Evolutionary conservation across 2,113 vertebrate genomes (phyloP).

Genomic region (Myotis brandtii): DNA sequence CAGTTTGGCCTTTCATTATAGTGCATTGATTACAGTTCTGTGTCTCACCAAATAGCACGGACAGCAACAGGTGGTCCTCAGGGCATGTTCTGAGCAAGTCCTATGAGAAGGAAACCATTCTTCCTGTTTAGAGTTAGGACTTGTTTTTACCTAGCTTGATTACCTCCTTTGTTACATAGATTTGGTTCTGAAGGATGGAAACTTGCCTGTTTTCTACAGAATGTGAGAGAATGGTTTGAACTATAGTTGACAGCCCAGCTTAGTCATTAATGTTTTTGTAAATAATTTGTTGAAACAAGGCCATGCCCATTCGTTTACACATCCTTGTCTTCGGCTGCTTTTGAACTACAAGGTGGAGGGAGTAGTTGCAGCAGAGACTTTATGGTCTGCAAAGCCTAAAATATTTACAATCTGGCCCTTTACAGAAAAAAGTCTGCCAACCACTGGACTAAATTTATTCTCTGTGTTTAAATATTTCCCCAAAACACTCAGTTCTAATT

Average conservation of each 20-base stretch:
- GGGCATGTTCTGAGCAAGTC: neutral
- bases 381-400: neutral
- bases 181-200: neutral
- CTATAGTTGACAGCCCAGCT: neutral
- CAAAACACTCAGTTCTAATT: neutral
- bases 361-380: neutral
- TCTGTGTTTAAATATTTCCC: constrained; percentile 26
- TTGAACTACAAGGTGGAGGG: neutral
- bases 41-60: too few species aligned
- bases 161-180: neutral
- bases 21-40: neutral
- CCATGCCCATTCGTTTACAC: neutral
- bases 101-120: neutral
- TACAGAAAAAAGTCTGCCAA: neutral
- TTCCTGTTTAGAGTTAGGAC: neutral
- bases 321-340: neutral
- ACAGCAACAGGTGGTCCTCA: neutral
- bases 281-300: neutral
- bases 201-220: neutral
- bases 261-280: neutral
- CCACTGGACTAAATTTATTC: neutral
- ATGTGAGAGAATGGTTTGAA: neutral
- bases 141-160: neutral
- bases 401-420: neutral
- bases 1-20: neutral